phyloP scores from a whole-genome alignment of 2,797 vertebrate genomes.

The Enteromius fasciolatus region DNA sequence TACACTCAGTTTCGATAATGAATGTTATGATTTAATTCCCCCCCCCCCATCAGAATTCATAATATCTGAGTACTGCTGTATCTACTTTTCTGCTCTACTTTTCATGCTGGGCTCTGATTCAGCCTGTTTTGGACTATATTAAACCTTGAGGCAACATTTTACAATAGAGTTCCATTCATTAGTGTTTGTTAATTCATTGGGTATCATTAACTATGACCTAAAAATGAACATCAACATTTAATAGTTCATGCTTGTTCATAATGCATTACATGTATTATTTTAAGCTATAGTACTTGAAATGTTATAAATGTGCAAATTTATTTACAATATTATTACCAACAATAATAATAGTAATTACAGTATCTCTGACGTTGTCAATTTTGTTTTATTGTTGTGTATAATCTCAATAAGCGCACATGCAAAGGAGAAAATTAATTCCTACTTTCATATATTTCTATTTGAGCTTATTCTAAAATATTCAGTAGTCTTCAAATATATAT shows the following conservation, averaged over 20 bases:
- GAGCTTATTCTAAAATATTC: neutral
- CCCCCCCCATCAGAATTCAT: neutral
- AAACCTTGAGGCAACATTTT: neutral
- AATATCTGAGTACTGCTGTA: neutral
- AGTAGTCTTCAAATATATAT: neutral
- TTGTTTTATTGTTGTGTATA: neutral
- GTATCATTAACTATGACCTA: neutral
- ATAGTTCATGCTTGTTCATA: neutral
- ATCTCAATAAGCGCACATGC: neutral
- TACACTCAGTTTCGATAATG: slow-evolving; percentile 45
- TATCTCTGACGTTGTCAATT: neutral
- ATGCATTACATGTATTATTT: neutral
- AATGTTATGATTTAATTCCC: slow-evolving; percentile 14
- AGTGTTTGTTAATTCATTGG: neutral
- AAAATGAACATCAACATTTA: neutral
- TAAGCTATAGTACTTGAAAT: neutral
- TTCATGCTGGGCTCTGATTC: neutral
- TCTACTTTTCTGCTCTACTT: neutral
- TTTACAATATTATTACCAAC: neutral
- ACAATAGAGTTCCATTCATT: neutral
- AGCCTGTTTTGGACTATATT: neutral
- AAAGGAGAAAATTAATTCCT: neutral
- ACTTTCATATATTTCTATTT: neutral
- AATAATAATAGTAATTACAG: neutral
- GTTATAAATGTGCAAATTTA: neutral